Conservation (phyloP, 2,888 invertebrate genomes). For the Gryllus longicercus region DNA sequence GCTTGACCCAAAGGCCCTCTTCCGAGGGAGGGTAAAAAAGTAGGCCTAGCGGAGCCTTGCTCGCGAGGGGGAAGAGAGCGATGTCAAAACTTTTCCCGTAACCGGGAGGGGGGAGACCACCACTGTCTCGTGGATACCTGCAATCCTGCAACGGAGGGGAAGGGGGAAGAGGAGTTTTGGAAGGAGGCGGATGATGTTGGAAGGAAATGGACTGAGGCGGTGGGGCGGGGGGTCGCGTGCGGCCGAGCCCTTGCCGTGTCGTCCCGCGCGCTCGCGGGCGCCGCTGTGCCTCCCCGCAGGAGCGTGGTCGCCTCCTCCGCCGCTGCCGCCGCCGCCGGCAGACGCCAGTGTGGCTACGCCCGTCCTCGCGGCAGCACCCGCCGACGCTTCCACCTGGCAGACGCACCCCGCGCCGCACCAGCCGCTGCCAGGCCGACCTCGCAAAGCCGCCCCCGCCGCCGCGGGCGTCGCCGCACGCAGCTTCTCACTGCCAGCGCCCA, state of each 20-base stretch:
- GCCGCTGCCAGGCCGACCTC: not conserved
- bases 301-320: conserved; percentile 36
- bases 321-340: conserved; percentile 25
- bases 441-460: not conserved
- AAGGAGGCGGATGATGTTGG: conserved; percentile 23
- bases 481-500: conserved; percentile 11
- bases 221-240: conserved; percentile 29
- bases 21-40: not conserved
- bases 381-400: conserved; percentile 42
- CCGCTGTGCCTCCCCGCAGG: conserved; percentile 40
- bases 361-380: conserved; percentile 35
- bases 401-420: not conserved
- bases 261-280: conserved; percentile 42
- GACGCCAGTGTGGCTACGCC: conserved; percentile 25
- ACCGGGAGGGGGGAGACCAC: not conserved
- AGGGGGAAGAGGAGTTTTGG: conserved; percentile 22
- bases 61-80: not conserved
- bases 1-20: not conserved
- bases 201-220: conserved; percentile 19
- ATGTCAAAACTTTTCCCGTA: conserved; percentile 6
- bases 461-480: not conserved
- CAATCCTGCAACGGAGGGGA: conserved; percentile 24
- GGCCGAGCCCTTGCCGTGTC: conserved; percentile 38
- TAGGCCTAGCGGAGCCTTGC: not conserved
- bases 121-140: conserved; percentile 25